Conservation (phyloP, 53 echinoderm and acorn worm species). For the Astropecten irregularis region DNA sequence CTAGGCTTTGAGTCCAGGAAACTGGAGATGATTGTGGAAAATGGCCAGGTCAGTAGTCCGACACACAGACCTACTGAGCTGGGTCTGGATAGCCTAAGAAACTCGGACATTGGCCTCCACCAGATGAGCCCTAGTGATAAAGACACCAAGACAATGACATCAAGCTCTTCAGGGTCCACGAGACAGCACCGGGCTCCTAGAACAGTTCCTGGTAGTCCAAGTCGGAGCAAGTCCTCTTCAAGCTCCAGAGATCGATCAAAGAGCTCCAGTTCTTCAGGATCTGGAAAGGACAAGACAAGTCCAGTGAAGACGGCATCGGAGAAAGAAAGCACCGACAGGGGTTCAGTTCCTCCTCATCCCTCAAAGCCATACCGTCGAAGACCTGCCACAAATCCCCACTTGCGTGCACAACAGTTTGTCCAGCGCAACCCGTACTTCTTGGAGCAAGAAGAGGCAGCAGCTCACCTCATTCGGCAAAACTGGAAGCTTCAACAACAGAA, state of each 20-base stretch:
- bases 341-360: not conserved
- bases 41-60: conserved; percentile 52
- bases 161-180: conserved; percentile 40
- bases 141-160: conserved; percentile 42
- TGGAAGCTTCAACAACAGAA: conserved; percentile 94
- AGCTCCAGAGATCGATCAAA: conserved; percentile 91
- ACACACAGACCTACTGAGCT: conserved; percentile 60
- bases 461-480: conserved; percentile 85
- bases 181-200: conserved; percentile 85
- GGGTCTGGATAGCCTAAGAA: conserved; percentile 32
- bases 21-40: conserved; percentile 54
- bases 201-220: conserved; percentile 92
- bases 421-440: conserved; percentile 84
- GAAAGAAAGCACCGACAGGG: conserved; percentile 7
- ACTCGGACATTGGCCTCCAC: conserved; percentile 18
- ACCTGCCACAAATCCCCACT: conserved; percentile 95
- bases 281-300: conserved; percentile 77
- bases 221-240: conserved; percentile 87
- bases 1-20: conserved; percentile 48
- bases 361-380: conserved; percentile 76
- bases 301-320: conserved; percentile 59
- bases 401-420: conserved; percentile 78
- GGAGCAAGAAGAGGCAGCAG: conserved; percentile 76
- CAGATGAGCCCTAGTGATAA: conserved; percentile 44
- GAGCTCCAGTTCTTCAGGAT: conserved; percentile 94